These are phyloP conservation scores for Zaprionus ghesquierei DNA, from an alignment of 1,140 invertebrate species.

Conservation along the genomic window DNA sequence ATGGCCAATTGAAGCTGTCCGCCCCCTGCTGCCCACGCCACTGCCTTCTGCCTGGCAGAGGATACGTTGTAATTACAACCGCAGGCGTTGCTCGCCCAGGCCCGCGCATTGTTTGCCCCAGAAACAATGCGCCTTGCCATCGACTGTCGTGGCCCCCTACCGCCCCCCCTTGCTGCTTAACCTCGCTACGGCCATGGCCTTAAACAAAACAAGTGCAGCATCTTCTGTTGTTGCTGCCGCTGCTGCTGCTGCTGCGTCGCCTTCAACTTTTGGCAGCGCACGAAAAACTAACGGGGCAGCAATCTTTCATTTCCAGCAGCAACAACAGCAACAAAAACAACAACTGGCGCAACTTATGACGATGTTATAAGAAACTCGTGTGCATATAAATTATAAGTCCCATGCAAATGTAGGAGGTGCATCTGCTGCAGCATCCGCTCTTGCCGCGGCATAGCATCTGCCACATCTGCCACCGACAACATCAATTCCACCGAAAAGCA, in stretches of 20 bases:
- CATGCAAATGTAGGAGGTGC: slow-evolving; percentile 24
- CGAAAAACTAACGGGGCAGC: background rate
- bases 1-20: slow-evolving; percentile 44
- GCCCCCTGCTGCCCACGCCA: background rate
- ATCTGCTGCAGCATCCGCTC: slow-evolving; percentile 3
- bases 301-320: slow-evolving; percentile 9
- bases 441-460: slow-evolving; percentile 8
- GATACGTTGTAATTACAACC: slow-evolving; percentile 74
- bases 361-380: slow-evolving; percentile 30
- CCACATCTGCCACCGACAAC: background rate
- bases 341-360: slow-evolving; percentile 2
- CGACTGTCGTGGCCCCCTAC: background rate
- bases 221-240: background rate
- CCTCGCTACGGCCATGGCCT: slow-evolving; percentile 50
- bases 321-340: slow-evolving; percentile 10
- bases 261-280: slow-evolving; percentile 15
- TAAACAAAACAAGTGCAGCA: slow-evolving; percentile 35
- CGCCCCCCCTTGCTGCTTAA: background rate
- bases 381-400: slow-evolving; percentile 35
- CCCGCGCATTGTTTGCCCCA: slow-evolving; percentile 47
- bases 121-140: slow-evolving; percentile 40
- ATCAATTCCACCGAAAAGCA: slow-evolving; percentile 8
- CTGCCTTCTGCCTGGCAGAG: slow-evolving; percentile 23
- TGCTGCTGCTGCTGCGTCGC: background rate
- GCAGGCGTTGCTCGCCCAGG: slow-evolving; percentile 24